Evolutionary conservation across 2,113 vertebrate species (phyloP).

Genomic region (Aldabrachelys gigantea): DNA sequence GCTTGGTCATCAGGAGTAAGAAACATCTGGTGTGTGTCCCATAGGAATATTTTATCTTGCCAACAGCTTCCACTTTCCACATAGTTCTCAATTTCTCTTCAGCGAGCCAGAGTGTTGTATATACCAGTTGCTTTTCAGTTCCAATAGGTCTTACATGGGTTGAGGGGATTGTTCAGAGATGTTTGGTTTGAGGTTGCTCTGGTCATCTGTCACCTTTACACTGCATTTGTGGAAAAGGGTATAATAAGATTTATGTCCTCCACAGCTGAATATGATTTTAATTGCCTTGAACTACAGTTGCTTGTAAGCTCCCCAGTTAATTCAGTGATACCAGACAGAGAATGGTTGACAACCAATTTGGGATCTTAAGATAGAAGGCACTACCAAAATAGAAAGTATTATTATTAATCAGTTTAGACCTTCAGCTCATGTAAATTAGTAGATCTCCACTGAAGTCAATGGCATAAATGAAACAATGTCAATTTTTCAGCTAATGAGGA

Average conservation of each 20-base stretch:
- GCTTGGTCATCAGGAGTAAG: background rate
- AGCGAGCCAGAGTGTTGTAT: background rate
- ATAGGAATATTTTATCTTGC: background rate
- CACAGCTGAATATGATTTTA: background rate
- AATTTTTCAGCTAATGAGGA: background rate
- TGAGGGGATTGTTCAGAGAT: background rate
- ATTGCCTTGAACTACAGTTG: background rate
- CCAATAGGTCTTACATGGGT: background rate
- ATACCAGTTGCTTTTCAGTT: background rate
- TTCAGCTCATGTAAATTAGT: background rate
- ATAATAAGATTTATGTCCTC: background rate
- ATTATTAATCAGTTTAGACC: background rate
- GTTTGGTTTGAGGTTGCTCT: background rate
- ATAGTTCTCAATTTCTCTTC: background rate
- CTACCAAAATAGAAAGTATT: background rate
- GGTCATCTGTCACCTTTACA: background rate
- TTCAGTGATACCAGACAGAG: background rate
- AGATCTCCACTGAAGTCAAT: background rate
- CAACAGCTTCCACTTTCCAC: background rate
- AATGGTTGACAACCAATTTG: background rate
- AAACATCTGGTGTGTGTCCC: background rate
- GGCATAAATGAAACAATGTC: background rate
- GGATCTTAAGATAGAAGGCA: background rate
- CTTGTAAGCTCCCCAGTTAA: background rate
- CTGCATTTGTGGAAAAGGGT: background rate